Conservation (phyloP, 2,113 vertebrate species). For the Neofelis nebulosa region DNA sequence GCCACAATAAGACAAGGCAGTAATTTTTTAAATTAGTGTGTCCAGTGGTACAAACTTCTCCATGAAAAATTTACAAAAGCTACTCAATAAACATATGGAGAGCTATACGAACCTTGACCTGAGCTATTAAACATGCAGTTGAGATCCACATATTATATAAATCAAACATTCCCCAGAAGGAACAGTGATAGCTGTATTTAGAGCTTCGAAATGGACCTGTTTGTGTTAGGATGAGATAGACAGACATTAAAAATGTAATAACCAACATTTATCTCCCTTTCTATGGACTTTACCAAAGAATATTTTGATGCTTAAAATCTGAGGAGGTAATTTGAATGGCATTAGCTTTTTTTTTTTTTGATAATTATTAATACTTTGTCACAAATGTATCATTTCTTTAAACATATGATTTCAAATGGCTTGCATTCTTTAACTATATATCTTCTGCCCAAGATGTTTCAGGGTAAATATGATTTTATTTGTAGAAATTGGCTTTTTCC, state of each 20-base stretch:
- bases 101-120: neutral
- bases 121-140: neutral
- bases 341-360: neutral
- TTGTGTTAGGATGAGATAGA: neutral
- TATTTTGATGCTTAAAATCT: neutral
- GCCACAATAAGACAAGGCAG: neutral
- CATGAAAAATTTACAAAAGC: constrained; percentile 22
- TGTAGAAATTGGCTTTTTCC: neutral
- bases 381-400: constrained; percentile 12
- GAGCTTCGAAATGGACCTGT: neutral
- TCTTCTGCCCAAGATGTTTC: neutral
- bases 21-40: neutral
- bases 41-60: neutral
- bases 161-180: constrained; percentile 6
- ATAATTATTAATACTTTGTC: neutral
- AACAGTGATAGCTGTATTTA: neutral
- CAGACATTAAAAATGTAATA: neutral
- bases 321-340: neutral
- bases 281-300: neutral
- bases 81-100: neutral
- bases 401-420: neutral
- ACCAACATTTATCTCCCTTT: neutral
- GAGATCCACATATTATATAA: neutral
- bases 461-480: neutral
- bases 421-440: neutral